Conservation (phyloP, 2,113 vertebrate species). For the Canis aureus region DNA sequence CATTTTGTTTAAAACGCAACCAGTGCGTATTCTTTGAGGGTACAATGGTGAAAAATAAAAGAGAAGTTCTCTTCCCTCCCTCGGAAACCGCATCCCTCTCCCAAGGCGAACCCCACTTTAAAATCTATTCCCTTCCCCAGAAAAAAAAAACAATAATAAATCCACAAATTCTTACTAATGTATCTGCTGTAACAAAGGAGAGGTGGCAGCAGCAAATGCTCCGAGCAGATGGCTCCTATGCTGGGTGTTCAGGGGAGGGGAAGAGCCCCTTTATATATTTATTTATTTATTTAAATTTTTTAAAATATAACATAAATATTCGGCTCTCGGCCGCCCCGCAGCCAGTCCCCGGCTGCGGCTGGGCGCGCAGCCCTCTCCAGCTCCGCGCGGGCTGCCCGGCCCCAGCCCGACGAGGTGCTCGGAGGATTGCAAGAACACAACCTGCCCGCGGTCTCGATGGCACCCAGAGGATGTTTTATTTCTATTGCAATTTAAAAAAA, state of each 20-base stretch:
- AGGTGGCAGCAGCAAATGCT: slow-evolving; percentile 85
- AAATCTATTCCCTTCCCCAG: slow-evolving; percentile 42
- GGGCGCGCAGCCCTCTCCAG: slow-evolving; percentile 56
- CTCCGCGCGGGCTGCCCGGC: slow-evolving; percentile 59
- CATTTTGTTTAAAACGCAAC: slow-evolving; percentile 69
- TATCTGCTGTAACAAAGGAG: slow-evolving; percentile 89
- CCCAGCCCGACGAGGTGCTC: neutral
- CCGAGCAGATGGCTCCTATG: slow-evolving; percentile 88
- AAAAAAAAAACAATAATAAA: slow-evolving; percentile 74
- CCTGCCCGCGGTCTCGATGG: slow-evolving; percentile 55
- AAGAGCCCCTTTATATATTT: slow-evolving; percentile 88
- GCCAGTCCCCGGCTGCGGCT: slow-evolving; percentile 80
- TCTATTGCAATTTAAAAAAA: slow-evolving; percentile 60
- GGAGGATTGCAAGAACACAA: neutral
- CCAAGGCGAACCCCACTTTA: slow-evolving; percentile 49
- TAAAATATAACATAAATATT: slow-evolving; percentile 92
- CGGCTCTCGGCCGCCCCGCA: slow-evolving; percentile 81
- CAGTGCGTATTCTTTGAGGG: slow-evolving; percentile 79
- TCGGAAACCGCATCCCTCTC: slow-evolving; percentile 53
- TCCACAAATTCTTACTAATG: slow-evolving; percentile 88
- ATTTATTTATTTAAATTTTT: slow-evolving; percentile 93
- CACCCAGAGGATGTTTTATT: slow-evolving; percentile 70
- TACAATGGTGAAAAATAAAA: slow-evolving; percentile 64
- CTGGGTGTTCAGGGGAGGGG: slow-evolving; percentile 88
- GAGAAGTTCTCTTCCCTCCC: slow-evolving; percentile 35